Conservation (phyloP, 2,888 invertebrate species). For the Arge pagana region DNA sequence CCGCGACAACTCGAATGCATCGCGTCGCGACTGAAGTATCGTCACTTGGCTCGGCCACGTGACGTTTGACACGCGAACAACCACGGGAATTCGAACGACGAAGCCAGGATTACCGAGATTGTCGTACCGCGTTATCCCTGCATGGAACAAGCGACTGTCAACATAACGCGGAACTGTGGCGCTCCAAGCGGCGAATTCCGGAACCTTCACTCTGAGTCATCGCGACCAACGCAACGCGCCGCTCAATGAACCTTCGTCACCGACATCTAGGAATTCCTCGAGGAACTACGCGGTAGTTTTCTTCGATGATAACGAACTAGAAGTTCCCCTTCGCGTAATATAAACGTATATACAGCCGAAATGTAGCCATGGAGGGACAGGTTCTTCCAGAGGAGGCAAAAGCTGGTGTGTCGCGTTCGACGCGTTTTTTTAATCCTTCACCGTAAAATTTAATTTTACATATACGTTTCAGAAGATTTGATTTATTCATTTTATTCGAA, state of each 20-base stretch:
- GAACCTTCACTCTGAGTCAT: background rate
- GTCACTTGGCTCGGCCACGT: slow-evolving; percentile 10
- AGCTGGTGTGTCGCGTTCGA: no score
- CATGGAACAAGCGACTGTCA: slow-evolving; percentile 8
- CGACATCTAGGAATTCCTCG: background rate
- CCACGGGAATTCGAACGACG: slow-evolving; percentile 3
- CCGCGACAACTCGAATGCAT: background rate
- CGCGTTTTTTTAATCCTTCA: no score
- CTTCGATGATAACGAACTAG: no score
- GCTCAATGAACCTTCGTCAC: slow-evolving; percentile 7
- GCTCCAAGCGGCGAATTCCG: background rate
- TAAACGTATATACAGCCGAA: background rate
- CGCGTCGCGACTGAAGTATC: no score
- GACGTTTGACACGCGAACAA: slow-evolving; percentile 10
- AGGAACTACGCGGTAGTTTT: no score
- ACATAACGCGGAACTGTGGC: slow-evolving; percentile 1
- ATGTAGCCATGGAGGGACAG: no score
- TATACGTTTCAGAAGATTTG: no score
- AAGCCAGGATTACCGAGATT: slow-evolving; percentile 9
- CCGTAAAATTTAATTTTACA: no score
- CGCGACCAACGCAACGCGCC: background rate
- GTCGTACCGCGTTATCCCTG: slow-evolving; percentile 7
- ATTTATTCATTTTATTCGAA: no score
- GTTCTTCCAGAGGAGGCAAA: no score
- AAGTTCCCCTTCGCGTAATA: background rate